A percentile compares a stretch with the other conserved stretches of the same genome.
These are phyloP conservation scores for Sitta europaea DNA, from an alignment of 2,113 vertebrate genomes.

Conservation along the genomic window DNA sequence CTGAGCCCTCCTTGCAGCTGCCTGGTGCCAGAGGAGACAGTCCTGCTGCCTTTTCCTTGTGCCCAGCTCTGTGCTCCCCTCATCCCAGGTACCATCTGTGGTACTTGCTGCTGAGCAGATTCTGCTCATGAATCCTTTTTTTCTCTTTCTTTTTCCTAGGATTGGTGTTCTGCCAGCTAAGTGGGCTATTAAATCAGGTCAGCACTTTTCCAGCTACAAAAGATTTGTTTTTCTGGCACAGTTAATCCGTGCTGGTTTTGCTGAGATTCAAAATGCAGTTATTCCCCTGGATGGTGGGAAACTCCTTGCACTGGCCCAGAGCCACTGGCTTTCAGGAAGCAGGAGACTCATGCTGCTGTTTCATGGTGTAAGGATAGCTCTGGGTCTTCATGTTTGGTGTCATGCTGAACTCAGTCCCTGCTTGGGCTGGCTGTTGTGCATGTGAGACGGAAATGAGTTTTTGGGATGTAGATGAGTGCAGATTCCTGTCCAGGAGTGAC, in stretches of 20 bases:
- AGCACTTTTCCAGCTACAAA: background rate
- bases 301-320: background rate
- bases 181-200: slow-evolving; percentile 20
- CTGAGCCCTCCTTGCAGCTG: background rate
- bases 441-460: background rate
- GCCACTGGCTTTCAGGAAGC: background rate
- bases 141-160: background rate
- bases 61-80: background rate
- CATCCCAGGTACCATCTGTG: background rate
- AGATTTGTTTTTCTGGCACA: background rate
- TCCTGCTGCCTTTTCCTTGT: background rate
- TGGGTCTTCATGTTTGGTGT: background rate
- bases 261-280: background rate
- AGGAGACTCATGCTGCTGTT: background rate
- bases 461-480: background rate
- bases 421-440: background rate
- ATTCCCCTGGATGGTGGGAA: background rate
- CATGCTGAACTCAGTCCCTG: background rate
- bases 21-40: background rate
- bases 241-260: slow-evolving; percentile 13
- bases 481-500: background rate
- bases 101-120: background rate
- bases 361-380: background rate
- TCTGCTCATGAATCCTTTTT: background rate
- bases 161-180: slow-evolving; percentile 16